Percentiles rank a stretch among this genome's conserved stretches.
phyloP scores from a whole-genome alignment of 2,888 invertebrate species.

The Cremastobaeus sp. region DNA sequence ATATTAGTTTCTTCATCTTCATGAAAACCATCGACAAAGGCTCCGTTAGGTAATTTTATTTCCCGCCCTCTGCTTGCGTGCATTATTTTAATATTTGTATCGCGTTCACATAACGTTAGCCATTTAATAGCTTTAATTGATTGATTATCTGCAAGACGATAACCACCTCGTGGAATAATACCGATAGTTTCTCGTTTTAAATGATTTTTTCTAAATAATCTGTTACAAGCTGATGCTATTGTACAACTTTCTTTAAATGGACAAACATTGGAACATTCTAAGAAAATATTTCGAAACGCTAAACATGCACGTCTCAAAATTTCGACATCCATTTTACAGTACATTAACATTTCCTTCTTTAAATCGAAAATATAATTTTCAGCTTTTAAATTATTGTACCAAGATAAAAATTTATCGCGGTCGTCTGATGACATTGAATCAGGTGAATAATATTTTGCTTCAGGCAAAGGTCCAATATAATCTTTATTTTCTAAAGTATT shows the following conservation, averaged over 20 bases:
- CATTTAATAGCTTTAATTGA: constrained; percentile 12
- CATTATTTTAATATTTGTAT: not conserved
- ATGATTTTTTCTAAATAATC: constrained; percentile 5
- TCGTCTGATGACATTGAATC: constrained; percentile 36
- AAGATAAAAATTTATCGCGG: constrained; percentile 36
- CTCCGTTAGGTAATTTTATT: constrained; percentile 13
- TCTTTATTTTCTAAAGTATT: constrained; percentile 58
- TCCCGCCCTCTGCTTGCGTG: constrained; percentile 25
- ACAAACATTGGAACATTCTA: constrained; percentile 51
- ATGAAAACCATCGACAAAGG: constrained; percentile 12
- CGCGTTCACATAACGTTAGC: not conserved
- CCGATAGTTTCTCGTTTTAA: constrained; percentile 6
- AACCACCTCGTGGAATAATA: constrained; percentile 7
- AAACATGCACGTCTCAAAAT: constrained; percentile 58
- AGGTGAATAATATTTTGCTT: not conserved
- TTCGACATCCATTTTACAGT: constrained; percentile 60
- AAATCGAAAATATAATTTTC: constrained; percentile 49
- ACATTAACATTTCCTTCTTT: constrained; percentile 52
- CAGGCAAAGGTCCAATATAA: constrained; percentile 56
- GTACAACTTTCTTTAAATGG: constrained; percentile 58
- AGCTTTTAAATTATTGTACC: constrained; percentile 35
- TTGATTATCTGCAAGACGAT: constrained; percentile 1
- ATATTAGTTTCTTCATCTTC: not conserved
- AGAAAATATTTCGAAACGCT: constrained; percentile 55
- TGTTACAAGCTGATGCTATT: constrained; percentile 51